Evolutionary conservation across 1,140 invertebrate species (phyloP), one percentile per base, ranked within the genome.

Genomic region (Drosophila kikkawai): DNA sequence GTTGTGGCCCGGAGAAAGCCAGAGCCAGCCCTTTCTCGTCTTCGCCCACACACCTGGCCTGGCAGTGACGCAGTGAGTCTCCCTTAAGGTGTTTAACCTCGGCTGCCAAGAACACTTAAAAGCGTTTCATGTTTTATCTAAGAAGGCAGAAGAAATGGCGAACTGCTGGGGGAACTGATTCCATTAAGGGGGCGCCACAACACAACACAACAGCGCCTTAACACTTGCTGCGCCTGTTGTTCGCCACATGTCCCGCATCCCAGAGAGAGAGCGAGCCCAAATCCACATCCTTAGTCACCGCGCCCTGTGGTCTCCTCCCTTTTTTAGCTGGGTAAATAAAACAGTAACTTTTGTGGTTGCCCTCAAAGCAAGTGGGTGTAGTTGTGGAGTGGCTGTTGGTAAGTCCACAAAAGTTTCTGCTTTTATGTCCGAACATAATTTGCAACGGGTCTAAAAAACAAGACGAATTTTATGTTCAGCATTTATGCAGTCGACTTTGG

Each of bases 401-500:
- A 32, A 37, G 44, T 34, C 32, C 41, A 47, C 44, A 60, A 71
- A 69, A 77, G 44, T 42, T 41, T 42, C 32, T 37, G 37, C 70
- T 82, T 84, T 81, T 84, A 80, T 85, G 81, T 73, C 66, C 66
- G 39, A 59, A 57, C 76, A 63, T 74, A 69, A 59, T 88, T 86
- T 77, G 64, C 74, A 78, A 68, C 41, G 82, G 63, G 78, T 41
- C 63, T 69, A 70, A 76, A 71, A 63, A 60, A 70, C 67, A 56
- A 70, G 67, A 17, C 63, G 67, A 45, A 47, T 39, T 70, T 70
- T 70, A 70, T 69, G 68, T 37, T 65, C 41, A 51, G 71, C 50
- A 61, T 83, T 87, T 88, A n/a, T 39, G 82, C 88, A 74, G 84
- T 65, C 80, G 71, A 78, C 84, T 87, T 87, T 53, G 39, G 51